Evolutionary conservation across 2,113 vertebrate species (phyloP), one percentile per base, ranked within the genome.

Genomic region (Esox niger): DNA sequence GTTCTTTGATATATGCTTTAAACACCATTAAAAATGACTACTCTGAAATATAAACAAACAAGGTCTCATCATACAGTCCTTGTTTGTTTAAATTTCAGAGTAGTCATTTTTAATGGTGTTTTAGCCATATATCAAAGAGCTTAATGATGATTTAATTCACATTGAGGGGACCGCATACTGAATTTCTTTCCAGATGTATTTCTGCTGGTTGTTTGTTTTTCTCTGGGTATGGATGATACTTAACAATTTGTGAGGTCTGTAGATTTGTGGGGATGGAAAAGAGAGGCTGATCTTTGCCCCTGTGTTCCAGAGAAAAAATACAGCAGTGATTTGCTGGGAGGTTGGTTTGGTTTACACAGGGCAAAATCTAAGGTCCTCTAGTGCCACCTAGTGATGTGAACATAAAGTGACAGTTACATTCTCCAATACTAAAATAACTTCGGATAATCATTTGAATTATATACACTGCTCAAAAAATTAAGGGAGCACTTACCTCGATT

Each of bases 301-400:
- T 82, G 71, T 89, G 83, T 88, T 88, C 84, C 79, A 80, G 54
- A 68, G 66, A 81, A 70, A 82, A 74, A 71, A 70, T 68, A 62
- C 31, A 68, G 20, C 33, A 59, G 15, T 20, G 57, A 30, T 64
- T 71, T 63, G 57, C 62, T 81, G 70, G 55, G 62, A 69, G 71
- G 52, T 52, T 25, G 30, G 29, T 64, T 66, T 57, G 49, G 43
- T 17, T 63, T 32, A 25, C 9, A 6, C 38, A 15, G 38, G 38
- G 58, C n/a, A 31, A 21, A 63, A 64, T 57, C 52, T 76, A 54
- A 57, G 66, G 10, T 55, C 38, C 38, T 69, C 72, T 81, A 73
- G 52, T 77, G 86, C 84, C 88, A 85, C 70, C 91, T 91, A 87
- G 85, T 89, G 91, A 54, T 1, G 1, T 26, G 13, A 29, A 13